Percentiles rank a stretch among this genome's conserved stretches.
phyloP scores from a whole-genome alignment of 53 echinoderm and acorn worm genomes.

The Mesocentrotus franciscanus region DNA sequence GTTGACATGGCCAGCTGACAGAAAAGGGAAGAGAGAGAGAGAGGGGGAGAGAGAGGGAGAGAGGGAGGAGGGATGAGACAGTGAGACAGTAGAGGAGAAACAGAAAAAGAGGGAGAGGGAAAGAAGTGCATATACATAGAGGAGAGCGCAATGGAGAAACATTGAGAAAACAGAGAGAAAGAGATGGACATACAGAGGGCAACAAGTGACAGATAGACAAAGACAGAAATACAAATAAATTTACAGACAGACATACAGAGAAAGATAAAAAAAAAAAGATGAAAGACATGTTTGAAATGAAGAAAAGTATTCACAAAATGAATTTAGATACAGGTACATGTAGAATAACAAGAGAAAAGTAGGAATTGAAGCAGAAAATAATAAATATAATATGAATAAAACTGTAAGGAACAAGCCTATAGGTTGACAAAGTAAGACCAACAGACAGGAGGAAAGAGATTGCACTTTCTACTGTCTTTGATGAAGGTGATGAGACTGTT shows the following conservation, averaged over 20 bases:
- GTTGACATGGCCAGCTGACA: conserved; percentile 21
- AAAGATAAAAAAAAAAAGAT: not conserved
- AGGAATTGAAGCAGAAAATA: not conserved
- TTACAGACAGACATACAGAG: not conserved
- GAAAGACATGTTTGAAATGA: not conserved
- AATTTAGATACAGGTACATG: not conserved
- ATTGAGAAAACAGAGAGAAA: not conserved
- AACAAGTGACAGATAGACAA: not conserved
- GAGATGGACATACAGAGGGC: not conserved
- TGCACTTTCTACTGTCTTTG: not conserved
- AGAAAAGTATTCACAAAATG: not conserved
- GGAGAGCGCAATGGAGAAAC: not conserved
- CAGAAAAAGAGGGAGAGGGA: not conserved
- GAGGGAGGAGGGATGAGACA: not conserved
- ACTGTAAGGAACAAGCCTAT: no score
- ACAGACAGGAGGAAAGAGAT: not conserved
- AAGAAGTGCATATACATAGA: no score
- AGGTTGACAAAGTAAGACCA: not conserved
- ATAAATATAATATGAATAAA: not conserved
- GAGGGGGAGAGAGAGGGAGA: not conserved
- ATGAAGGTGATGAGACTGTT: not conserved
- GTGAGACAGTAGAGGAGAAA: not conserved
- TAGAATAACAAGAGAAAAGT: not conserved
- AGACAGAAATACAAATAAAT: not conserved
- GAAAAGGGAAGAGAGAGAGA: no score